Conservation (phyloP, 1,140 invertebrate genomes). For the Venturia canescens region DNA sequence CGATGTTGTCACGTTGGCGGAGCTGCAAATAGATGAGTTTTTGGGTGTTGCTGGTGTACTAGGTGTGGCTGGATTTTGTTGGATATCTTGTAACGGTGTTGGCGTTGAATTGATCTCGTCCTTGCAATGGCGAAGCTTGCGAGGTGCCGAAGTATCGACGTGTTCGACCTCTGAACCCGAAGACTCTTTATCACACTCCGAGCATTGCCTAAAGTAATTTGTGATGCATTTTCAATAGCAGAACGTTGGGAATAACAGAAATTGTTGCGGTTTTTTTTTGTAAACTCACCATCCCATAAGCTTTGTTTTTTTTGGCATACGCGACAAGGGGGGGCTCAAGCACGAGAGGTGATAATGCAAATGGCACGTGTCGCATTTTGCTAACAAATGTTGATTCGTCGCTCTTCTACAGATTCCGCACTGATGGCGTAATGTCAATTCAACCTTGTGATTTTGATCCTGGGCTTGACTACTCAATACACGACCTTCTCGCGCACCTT, state of each 20-base stretch:
- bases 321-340: constrained; percentile 92
- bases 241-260: constrained; percentile 14
- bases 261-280: neutral
- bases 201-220: constrained; percentile 84
- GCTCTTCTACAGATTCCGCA: constrained; percentile 91
- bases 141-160: constrained; percentile 86
- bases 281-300: constrained; percentile 88
- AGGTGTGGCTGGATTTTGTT: constrained; percentile 66
- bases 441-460: constrained; percentile 80
- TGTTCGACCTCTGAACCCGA: constrained; percentile 86
- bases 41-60: constrained; percentile 65
- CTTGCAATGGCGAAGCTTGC: constrained; percentile 86
- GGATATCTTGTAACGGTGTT: constrained; percentile 63
- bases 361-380: constrained; percentile 96
- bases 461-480: constrained; percentile 80
- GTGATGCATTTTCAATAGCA: neutral
- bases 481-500: constrained; percentile 76
- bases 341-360: constrained; percentile 96
- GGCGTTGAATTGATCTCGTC: constrained; percentile 74
- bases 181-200: constrained; percentile 90
- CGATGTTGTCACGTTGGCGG: constrained; percentile 57
- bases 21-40: constrained; percentile 49
- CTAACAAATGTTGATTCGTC: constrained; percentile 91
- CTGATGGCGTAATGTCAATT: constrained; percentile 75
- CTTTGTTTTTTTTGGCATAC: constrained; percentile 97